Evolutionary conservation across 2,113 vertebrate species (phyloP), one percentile per base, ranked within the genome.

Genomic region (Nothocercus nigrocapillus): DNA sequence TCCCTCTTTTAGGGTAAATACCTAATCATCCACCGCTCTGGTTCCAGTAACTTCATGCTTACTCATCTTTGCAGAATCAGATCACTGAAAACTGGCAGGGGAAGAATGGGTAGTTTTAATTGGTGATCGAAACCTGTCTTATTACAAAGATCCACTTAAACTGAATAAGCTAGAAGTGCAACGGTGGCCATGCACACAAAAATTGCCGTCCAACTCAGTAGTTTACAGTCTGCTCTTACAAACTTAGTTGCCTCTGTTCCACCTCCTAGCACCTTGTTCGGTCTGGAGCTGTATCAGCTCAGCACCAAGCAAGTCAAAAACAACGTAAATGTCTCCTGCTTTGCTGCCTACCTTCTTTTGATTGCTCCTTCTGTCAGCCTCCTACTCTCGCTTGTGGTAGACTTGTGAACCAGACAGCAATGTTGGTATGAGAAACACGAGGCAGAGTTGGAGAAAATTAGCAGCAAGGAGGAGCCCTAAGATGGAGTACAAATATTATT

Each of bases 1-100:
- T 74, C 80, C 78, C 0, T 95, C 68, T 90, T 47, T 90, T 56
- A 79, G 83, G 75, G 40, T 47, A 92, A n/a, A 78, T 85, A 94
- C 82, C 80, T 95, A 76, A 92, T 86, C 69, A 90, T 78, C 61
- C 91, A 76, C 69, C 42, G 56, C 58, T 11, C 36, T 79, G 77
- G 90, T 96, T 95, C 93, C 91, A 93, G 75, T 85, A 82, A 42
- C 73, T 95, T 96, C 90, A 92, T 95, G 86, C 85, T 95, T 94
- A 91, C 44, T 95, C 82, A 88, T 91, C 88, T 83, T 90, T 58
- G 32, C 76, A 83, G 51, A 95, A 88, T 59, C 94, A 94, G 67
- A 88, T 85, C 88, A 90, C 90, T 81, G 82, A 82, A 96, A 95
- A 78, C 56, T 84, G 90, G 19, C 61, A 75, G 80, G 11, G 80